Conservation (phyloP, 2,888 invertebrate genomes). For the Conchocele bisecta region DNA sequence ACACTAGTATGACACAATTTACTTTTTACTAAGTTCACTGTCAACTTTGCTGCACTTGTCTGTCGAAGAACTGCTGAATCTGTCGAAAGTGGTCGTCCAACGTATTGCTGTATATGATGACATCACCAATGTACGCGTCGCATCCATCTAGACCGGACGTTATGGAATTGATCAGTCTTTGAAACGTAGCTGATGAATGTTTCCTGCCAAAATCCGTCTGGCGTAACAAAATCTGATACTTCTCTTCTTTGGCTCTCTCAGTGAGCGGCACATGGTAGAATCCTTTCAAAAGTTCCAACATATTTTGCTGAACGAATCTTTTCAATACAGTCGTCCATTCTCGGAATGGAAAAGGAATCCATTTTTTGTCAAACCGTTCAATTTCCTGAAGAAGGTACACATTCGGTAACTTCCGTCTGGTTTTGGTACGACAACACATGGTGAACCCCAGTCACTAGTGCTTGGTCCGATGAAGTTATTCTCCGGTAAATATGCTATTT, state of each 20-base stretch:
- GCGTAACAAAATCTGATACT: constrained; percentile 55
- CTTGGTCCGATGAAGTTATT: constrained; percentile 61
- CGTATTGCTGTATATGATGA: constrained; percentile 17
- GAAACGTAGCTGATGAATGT: constrained; percentile 55
- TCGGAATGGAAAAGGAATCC: constrained; percentile 58
- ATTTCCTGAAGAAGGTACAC: constrained; percentile 58
- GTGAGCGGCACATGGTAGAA: constrained; percentile 48
- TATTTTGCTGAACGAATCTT: constrained; percentile 54
- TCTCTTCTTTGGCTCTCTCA: constrained; percentile 53
- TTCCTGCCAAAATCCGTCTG: constrained; percentile 60
- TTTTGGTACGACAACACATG: constrained; percentile 50
- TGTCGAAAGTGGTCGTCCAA: constrained; percentile 39
- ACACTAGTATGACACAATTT: constrained; percentile 35
- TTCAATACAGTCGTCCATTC: constrained; percentile 64
- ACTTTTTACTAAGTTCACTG: constrained; percentile 29
- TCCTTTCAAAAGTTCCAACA: constrained; percentile 55
- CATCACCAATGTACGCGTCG: constrained; percentile 55
- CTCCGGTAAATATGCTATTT: no score
- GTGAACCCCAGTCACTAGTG: constrained; percentile 57
- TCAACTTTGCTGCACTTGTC: constrained; percentile 24
- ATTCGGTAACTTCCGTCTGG: constrained; percentile 41
- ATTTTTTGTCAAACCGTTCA: constrained; percentile 59
- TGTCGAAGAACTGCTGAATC: constrained; percentile 27
- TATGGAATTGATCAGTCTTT: constrained; percentile 41
- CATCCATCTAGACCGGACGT: constrained; percentile 23